These are phyloP conservation scores for Anoplophora glabripennis DNA, from an alignment of 1,140 invertebrate genomes.

Conservation along the genomic window DNA sequence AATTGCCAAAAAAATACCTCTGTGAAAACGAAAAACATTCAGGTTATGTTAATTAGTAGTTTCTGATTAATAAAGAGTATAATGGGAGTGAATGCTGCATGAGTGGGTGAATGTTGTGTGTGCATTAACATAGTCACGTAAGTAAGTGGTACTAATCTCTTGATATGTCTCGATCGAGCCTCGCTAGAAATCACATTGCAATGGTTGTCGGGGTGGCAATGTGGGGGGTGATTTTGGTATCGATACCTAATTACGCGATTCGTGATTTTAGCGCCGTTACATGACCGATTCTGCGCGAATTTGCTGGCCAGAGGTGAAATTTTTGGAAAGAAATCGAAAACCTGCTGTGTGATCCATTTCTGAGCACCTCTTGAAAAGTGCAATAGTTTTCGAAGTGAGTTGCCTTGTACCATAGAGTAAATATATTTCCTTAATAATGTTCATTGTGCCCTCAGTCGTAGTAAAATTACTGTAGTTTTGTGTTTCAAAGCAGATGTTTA, in stretches of 20 bases:
- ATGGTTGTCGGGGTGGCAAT: conserved; percentile 12
- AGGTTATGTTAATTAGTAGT: conserved; percentile 3
- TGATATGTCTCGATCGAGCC: conserved; percentile 1
- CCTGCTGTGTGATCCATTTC: conserved; percentile 2
- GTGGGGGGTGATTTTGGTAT: not conserved
- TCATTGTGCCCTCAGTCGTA: not conserved
- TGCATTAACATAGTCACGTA: not conserved
- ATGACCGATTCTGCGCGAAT: not conserved
- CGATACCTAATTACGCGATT: conserved; percentile 11
- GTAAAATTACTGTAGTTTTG: not conserved
- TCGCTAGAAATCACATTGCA: conserved; percentile 9
- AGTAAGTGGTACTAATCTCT: not conserved
- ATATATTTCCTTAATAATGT: not conserved
- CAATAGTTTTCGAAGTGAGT: conserved; percentile 7
- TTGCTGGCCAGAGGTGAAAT: not conserved
- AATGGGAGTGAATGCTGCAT: not conserved
- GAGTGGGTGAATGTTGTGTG: conserved; percentile 1
- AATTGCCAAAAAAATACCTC: not conserved
- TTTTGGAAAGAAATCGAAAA: conserved; percentile 13
- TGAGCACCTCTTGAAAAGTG: not conserved
- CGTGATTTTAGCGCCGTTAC: conserved; percentile 12
- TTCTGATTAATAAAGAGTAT: not conserved
- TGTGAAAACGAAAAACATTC: not conserved
- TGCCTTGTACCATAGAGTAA: not conserved
- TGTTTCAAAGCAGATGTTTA: not conserved